phyloP scores from a whole-genome alignment of 2,797 vertebrate species.

The Champsocephalus esox region DNA sequence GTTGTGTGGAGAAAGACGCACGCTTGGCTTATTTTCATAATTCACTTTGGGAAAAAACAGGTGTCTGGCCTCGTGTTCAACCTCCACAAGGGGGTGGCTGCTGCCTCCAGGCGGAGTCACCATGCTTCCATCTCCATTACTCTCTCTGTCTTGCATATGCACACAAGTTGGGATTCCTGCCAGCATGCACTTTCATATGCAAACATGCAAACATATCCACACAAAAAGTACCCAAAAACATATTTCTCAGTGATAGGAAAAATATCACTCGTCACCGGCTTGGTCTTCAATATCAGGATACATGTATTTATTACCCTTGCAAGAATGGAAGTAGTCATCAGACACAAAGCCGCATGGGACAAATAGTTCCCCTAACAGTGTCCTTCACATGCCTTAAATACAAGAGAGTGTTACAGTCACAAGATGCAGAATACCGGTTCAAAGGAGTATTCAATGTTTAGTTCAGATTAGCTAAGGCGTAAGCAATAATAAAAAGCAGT shows the following conservation, averaged over 20 bases:
- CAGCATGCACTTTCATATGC: constrained; percentile 29
- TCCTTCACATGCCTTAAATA: too few species aligned
- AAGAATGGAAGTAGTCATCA: too few species aligned
- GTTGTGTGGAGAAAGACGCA: constrained; percentile 49
- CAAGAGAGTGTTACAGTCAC: too few species aligned
- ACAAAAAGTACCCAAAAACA: constrained; percentile 11
- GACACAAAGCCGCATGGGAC: too few species aligned
- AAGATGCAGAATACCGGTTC: too few species aligned
- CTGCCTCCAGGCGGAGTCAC: constrained; percentile 63
- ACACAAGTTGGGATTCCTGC: constrained; percentile 23
- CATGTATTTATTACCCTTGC: too few species aligned
- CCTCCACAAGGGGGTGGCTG: constrained; percentile 53
- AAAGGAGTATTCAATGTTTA: too few species aligned
- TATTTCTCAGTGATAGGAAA: constrained; percentile 20
- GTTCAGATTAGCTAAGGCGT: too few species aligned
- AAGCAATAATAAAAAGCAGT: too few species aligned
- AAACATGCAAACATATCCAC: constrained; percentile 42
- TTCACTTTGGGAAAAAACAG: constrained; percentile 76
- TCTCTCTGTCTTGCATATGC: not conserved
- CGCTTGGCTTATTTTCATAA: constrained; percentile 66
- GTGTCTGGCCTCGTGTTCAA: constrained; percentile 72
- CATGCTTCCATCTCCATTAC: constrained; percentile 41
- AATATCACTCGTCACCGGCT: too few species aligned
- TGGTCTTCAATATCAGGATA: too few species aligned
- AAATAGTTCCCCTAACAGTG: too few species aligned